Percentiles rank a stretch among this genome's conserved stretches.
Evolutionary conservation across 2,797 vertebrate species (phyloP).

Genomic region (Chelonia mydas): DNA sequence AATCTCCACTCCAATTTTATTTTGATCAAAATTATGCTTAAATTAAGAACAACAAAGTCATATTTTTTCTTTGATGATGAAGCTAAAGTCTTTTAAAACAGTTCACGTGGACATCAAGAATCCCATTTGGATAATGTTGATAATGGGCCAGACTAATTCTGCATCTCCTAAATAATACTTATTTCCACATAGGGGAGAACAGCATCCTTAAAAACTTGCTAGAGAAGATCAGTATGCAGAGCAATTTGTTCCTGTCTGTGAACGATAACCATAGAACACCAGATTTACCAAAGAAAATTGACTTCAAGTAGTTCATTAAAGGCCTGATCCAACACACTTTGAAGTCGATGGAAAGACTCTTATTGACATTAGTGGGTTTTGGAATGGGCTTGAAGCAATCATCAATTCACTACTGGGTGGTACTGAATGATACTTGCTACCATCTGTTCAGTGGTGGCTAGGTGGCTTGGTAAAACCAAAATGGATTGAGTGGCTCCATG

Average conservation of each 20-base stretch:
- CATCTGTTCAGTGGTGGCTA: not conserved
- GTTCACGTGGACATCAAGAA: not conserved
- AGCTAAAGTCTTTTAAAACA: slow-evolving; percentile 1
- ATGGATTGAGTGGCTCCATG: not conserved
- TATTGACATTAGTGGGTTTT: not conserved
- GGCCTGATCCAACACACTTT: not conserved
- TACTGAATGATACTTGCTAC: not conserved
- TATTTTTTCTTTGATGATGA: not conserved
- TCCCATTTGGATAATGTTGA: not conserved
- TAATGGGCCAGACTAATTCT: not conserved
- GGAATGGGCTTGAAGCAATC: not conserved
- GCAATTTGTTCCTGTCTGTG: not conserved
- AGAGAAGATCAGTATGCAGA: not conserved
- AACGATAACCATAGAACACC: not conserved
- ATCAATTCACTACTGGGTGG: not conserved
- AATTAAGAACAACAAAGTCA: not conserved
- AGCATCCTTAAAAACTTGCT: not conserved
- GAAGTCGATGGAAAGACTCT: not conserved
- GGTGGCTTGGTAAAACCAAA: not conserved
- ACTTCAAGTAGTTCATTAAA: not conserved
- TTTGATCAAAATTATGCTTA: not conserved
- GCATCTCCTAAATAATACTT: not conserved
- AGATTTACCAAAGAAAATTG: not conserved
- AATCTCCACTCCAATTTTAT: slow-evolving; percentile 11
- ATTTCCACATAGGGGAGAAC: not conserved